phyloP scores from a whole-genome alignment of 2,888 invertebrate species.

The Meta bourneti region DNA sequence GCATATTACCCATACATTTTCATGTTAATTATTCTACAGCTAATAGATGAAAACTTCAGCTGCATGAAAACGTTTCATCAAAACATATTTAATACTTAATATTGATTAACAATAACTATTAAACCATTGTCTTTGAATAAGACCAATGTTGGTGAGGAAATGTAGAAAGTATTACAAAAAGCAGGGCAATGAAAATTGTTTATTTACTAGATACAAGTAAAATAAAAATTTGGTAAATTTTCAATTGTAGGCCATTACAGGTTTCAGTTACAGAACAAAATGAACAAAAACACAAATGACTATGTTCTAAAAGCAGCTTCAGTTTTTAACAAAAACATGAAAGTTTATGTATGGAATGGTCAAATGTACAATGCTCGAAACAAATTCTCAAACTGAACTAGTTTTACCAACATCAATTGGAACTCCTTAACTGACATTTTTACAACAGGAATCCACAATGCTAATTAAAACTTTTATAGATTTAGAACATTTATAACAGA shows the following conservation, averaged over 20 bases:
- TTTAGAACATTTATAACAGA: neutral
- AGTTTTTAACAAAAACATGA: conserved; percentile 9
- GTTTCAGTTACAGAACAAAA: conserved; percentile 63
- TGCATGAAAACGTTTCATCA: too few species aligned
- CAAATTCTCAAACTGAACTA: neutral
- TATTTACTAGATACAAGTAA: conserved; percentile 71
- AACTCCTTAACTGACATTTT: neutral
- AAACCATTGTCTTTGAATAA: too few species aligned
- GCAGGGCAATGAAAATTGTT: conserved; percentile 49
- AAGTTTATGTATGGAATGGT: conserved; percentile 42
- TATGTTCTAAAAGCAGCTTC: conserved; percentile 22
- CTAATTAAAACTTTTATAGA: neutral
- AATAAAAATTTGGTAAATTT: conserved; percentile 53
- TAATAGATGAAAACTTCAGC: too few species aligned
- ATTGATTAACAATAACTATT: too few species aligned
- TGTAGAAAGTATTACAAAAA: conserved; percentile 13
- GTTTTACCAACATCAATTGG: neutral
- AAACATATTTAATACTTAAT: too few species aligned
- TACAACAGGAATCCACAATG: neutral
- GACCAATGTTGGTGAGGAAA: too few species aligned
- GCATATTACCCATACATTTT: too few species aligned
- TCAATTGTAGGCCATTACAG: conserved; percentile 41
- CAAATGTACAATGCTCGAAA: conserved; percentile 47
- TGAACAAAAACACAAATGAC: conserved; percentile 36
- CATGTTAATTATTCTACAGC: too few species aligned